These are phyloP conservation scores for Neolamprologus cancellatus DNA, from an alignment of 2,113 vertebrate species.

Conservation along the genomic window DNA sequence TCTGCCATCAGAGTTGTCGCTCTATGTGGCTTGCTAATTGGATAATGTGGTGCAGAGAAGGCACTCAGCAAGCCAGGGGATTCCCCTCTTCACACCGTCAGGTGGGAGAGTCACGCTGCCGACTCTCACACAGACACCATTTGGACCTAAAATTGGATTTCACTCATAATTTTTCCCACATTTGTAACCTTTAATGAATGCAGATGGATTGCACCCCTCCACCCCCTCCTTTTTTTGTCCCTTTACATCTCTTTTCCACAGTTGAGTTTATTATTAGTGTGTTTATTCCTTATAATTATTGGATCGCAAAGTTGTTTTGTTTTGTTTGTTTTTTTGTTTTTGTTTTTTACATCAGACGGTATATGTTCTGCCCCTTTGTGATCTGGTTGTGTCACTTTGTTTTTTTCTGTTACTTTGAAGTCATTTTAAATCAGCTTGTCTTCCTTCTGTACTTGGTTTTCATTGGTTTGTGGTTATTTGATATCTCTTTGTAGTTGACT, in stretches of 20 bases:
- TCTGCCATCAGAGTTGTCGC: slow-evolving; percentile 42
- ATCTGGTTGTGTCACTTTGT: not conserved
- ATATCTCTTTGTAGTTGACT: not conserved
- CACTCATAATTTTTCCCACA: not conserved
- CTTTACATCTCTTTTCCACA: not conserved
- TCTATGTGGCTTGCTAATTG: slow-evolving; percentile 46
- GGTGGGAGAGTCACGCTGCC: slow-evolving; percentile 20
- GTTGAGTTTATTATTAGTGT: not conserved
- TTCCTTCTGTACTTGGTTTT: not conserved
- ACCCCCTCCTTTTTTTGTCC: not conserved
- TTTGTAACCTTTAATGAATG: not conserved
- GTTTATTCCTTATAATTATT: not conserved
- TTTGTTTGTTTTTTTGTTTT: not conserved
- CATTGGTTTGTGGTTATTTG: not conserved
- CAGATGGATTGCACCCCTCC: not conserved
- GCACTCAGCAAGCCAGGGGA: slow-evolving; percentile 50
- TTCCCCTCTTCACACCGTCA: slow-evolving; percentile 37
- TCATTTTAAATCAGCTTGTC: not conserved
- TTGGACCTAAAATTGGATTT: not conserved
- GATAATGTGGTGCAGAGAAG: slow-evolving; percentile 54
- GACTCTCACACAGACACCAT: not conserved
- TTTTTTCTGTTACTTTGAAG: not conserved
- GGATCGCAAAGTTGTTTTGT: not conserved
- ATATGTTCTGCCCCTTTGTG: not conserved
- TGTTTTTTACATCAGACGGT: not conserved